A percentile compares a stretch with the other conserved stretches of the same genome.
phyloP scores from a whole-genome alignment of 2,113 vertebrate genomes.

The Mobula hypostoma region DNA sequence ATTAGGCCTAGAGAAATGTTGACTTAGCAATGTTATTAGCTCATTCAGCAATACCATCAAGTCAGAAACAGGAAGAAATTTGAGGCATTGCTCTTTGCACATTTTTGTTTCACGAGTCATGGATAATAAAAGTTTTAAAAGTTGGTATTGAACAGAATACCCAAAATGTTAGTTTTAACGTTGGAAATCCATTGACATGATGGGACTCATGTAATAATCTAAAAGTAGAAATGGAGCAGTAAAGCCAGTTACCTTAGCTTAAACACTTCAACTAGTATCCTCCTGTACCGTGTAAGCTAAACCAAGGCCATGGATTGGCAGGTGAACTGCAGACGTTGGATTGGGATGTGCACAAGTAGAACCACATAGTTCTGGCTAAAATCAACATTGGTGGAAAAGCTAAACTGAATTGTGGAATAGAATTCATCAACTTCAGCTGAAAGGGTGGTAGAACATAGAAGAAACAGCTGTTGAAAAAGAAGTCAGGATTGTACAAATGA shows the following conservation, averaged over 20 bases:
- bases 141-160: not conserved
- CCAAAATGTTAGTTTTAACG: not conserved
- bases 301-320: not conserved
- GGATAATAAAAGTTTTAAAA: not conserved
- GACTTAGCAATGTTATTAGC: not conserved
- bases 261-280: not conserved
- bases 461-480: not conserved
- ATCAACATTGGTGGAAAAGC: not conserved
- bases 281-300: not conserved
- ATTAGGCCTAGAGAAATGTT: not conserved
- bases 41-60: not conserved
- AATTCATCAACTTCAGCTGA: no score
- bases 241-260: not conserved
- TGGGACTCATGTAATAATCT: not conserved
- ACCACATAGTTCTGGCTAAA: not conserved
- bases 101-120: not conserved
- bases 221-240: not conserved
- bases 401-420: not conserved
- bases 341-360: not conserved
- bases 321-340: not conserved
- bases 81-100: not conserved
- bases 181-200: not conserved
- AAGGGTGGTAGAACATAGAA: not conserved
- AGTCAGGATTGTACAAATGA: not conserved
- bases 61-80: not conserved